Percentiles rank a stretch among this genome's conserved stretches.
phyloP scores from a whole-genome alignment of 2,888 invertebrate species.

The Rhagophthalmus giganteus region DNA sequence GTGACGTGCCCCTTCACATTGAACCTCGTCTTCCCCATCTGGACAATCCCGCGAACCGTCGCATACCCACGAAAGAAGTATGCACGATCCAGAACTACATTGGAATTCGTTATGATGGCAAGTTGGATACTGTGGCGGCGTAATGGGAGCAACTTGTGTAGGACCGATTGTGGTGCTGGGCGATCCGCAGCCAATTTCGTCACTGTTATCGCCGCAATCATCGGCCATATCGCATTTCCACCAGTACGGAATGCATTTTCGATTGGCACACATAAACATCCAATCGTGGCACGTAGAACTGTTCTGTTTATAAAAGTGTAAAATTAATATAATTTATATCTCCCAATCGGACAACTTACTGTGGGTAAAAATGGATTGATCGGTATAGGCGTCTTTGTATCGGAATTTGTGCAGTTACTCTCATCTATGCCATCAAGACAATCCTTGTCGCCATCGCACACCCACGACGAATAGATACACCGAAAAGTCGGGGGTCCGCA shows the following conservation, averaged over 20 bases:
- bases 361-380: constrained; percentile 36
- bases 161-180: constrained; percentile 21
- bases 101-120: constrained; percentile 63
- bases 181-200: constrained; percentile 68
- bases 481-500: constrained; percentile 57
- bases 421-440: constrained; percentile 74
- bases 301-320: constrained; percentile 37
- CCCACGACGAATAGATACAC: constrained; percentile 75
- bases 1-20: constrained; percentile 41
- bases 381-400: constrained; percentile 36
- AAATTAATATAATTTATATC: neutral
- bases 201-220: constrained; percentile 76
- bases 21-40: constrained; percentile 65
- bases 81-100: constrained; percentile 62
- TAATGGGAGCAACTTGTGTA: constrained; percentile 29
- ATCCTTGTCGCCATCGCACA: constrained; percentile 81
- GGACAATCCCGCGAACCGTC: constrained; percentile 64
- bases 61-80: constrained; percentile 65
- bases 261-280: constrained; percentile 77
- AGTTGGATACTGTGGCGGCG: constrained; percentile 42
- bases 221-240: constrained; percentile 79
- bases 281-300: constrained; percentile 66
- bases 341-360: constrained; percentile 11
- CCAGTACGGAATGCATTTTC: constrained; percentile 74
- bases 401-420: constrained; percentile 61